Percentiles rank a stretch among this genome's conserved stretches.
These are phyloP conservation scores for Thecophora atra DNA, from an alignment of 2,888 invertebrate species.

Conservation along the genomic window DNA sequence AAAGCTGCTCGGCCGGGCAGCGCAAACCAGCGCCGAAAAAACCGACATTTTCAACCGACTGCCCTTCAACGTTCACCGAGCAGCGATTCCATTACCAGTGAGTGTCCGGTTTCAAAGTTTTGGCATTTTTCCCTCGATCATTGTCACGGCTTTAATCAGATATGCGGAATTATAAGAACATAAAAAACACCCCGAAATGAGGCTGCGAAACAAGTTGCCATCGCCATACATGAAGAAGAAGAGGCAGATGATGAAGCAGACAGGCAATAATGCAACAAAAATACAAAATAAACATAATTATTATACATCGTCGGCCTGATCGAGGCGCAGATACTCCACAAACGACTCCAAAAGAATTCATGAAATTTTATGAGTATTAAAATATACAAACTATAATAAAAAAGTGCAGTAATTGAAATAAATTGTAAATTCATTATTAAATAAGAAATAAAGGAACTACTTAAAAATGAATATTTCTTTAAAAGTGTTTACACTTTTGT, in stretches of 20 bases:
- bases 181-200: slow-evolving; percentile 44
- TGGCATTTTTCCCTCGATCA: slow-evolving; percentile 9
- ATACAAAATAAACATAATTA: too few relatives aligned
- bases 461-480: too few relatives aligned
- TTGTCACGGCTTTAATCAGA: slow-evolving; percentile 45
- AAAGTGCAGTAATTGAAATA: too few relatives aligned
- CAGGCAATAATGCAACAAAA: neutral
- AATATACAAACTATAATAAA: too few relatives aligned
- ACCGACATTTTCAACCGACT: slow-evolving; percentile 1
- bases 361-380: too few relatives aligned
- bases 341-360: neutral
- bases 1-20: slow-evolving; percentile 11
- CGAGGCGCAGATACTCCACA: neutral
- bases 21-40: slow-evolving; percentile 6
- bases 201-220: slow-evolving; percentile 12
- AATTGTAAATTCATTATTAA: too few relatives aligned
- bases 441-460: too few relatives aligned
- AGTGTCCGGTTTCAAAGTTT: slow-evolving; percentile 28
- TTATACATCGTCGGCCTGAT: neutral
- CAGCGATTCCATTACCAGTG: neutral
- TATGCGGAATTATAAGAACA: slow-evolving; percentile 44
- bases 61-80: slow-evolving; percentile 31
- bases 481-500: too few relatives aligned
- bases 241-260: neutral
- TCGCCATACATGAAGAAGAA: neutral